These are phyloP conservation scores for Sarcophaga caerulescens DNA, from an alignment of 2,888 invertebrate species.

Conservation along the genomic window DNA sequence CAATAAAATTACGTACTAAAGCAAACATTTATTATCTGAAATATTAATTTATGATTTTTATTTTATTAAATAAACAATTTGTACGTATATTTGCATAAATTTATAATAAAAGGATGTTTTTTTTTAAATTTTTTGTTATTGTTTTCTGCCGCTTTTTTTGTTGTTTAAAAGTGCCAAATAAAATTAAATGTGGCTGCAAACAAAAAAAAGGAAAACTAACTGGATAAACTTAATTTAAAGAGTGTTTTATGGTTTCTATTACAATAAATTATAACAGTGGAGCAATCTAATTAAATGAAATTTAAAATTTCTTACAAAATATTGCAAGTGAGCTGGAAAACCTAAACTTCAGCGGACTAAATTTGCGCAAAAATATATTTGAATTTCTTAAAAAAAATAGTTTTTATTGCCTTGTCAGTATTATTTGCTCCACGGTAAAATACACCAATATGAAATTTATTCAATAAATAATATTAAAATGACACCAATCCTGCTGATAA, in stretches of 20 bases:
- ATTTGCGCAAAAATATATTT: too few relatives aligned
- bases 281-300: background rate
- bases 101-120: conserved; percentile 15
- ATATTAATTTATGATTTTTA: conserved; percentile 53
- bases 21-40: conserved; percentile 44
- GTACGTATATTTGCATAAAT: conserved; percentile 48
- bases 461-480: conserved; percentile 38
- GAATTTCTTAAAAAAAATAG: too few relatives aligned
- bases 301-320: too few relatives aligned
- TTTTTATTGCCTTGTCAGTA: too few relatives aligned
- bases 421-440: background rate
- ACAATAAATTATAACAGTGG: conserved; percentile 8
- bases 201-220: background rate
- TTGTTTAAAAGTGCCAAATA: background rate
- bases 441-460: conserved; percentile 5
- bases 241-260: background rate
- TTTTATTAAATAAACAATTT: conserved; percentile 51
- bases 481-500: conserved; percentile 37
- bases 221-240: background rate
- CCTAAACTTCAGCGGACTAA: too few relatives aligned
- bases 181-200: conserved; percentile 2
- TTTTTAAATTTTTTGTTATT: background rate
- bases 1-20: conserved; percentile 22
- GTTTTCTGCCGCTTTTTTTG: background rate
- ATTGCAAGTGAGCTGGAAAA: too few relatives aligned